phyloP scores from a whole-genome alignment of 2,797 vertebrate genomes.

The Poeciliopsis gracilis region DNA sequence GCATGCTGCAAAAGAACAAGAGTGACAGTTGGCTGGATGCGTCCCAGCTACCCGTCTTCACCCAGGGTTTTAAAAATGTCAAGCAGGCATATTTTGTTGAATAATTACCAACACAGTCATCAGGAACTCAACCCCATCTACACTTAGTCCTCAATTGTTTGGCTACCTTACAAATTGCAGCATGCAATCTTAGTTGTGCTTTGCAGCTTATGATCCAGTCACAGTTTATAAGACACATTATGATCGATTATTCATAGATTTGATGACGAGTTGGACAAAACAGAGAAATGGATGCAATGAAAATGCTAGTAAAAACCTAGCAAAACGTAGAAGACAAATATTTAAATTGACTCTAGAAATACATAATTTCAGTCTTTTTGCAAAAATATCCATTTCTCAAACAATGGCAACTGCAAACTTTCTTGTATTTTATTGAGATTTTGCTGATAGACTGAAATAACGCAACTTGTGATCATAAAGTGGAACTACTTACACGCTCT shows the following conservation, averaged over 20 bases:
- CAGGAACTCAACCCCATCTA: conserved; percentile 27
- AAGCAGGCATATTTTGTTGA: conserved; percentile 2
- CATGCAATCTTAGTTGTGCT: conserved; percentile 15
- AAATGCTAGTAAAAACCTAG: neutral
- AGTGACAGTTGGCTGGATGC: conserved; percentile 2
- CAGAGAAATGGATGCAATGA: neutral
- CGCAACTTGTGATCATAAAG: neutral
- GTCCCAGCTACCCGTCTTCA: neutral
- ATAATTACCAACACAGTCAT: conserved; percentile 5
- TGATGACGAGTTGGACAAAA: conserved; percentile 19
- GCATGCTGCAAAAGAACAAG: neutral
- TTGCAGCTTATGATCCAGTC: conserved; percentile 47
- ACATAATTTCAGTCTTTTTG: neutral
- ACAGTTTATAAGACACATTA: conserved; percentile 20
- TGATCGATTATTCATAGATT: conserved; percentile 3
- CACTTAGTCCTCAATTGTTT: neutral
- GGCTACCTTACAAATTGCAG: conserved; percentile 9
- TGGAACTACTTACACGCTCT: neutral
- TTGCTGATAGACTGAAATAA: neutral
- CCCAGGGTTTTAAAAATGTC: conserved; percentile 6
- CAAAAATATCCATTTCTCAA: neutral
- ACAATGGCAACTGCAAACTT: neutral
- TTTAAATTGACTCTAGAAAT: neutral
- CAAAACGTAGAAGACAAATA: neutral
- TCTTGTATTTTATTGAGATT: neutral